phyloP scores from a whole-genome alignment of 2,888 invertebrate genomes.

The Lissonota sp. region DNA sequence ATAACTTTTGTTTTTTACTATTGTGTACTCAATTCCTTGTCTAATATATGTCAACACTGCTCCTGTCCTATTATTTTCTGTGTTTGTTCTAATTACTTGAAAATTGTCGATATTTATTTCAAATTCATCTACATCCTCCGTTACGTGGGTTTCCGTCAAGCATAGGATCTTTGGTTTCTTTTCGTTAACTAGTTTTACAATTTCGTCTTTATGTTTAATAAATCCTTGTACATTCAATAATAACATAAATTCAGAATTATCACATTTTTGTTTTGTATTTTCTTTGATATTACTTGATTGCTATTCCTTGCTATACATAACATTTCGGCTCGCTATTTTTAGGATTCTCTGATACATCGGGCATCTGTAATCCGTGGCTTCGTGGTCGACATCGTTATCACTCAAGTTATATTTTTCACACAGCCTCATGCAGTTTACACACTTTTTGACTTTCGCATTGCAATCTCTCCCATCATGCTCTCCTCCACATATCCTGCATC shows the following conservation, averaged over 20 bases:
- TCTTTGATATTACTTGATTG: constrained; percentile 2
- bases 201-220: constrained; percentile 36
- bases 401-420: no score
- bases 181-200: constrained; percentile 9
- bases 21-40: no score
- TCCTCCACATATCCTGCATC: no score
- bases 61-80: constrained; percentile 31
- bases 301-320: constrained; percentile 16
- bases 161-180: constrained; percentile 39
- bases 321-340: not conserved
- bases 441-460: no score
- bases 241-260: not conserved
- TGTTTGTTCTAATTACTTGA: constrained; percentile 15
- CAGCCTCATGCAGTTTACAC: no score
- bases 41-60: constrained; percentile 18
- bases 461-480: no score
- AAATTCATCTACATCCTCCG: constrained; percentile 24
- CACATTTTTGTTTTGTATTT: not conserved
- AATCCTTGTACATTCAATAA: constrained; percentile 41
- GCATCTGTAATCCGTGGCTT: no score
- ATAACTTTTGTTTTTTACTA: no score
- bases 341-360: not conserved
- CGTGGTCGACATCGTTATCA: constrained; percentile 64
- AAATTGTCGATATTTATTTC: constrained; percentile 37
- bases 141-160: constrained; percentile 49